Percentiles rank a stretch among this genome's conserved stretches.
phyloP scores from a whole-genome alignment of 2,113 vertebrate genomes.

The Gambusia affinis region DNA sequence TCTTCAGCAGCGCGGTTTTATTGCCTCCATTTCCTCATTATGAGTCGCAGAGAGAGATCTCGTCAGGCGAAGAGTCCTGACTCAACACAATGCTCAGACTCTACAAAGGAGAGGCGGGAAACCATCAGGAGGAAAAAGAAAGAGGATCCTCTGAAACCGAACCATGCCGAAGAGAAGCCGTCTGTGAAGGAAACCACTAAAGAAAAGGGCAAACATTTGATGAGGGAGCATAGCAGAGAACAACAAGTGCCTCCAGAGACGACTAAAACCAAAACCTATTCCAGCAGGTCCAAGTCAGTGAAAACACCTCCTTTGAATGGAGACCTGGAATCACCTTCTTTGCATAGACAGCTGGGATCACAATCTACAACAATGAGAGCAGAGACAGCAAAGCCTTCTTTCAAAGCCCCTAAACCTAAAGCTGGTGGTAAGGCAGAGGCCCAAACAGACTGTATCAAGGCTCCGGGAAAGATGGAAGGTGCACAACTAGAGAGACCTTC shows the following conservation, averaged over 20 bases:
- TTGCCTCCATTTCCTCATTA: constrained; percentile 19
- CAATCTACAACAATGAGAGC: neutral
- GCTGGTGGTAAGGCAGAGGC: neutral
- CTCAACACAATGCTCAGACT: neutral
- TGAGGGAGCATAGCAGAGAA: neutral
- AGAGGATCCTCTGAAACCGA: neutral
- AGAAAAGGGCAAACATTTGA: neutral
- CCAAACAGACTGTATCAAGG: neutral
- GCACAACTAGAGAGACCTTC: neutral
- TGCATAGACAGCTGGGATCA: neutral
- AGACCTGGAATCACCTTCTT: too few relatives aligned
- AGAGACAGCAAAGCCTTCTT: neutral
- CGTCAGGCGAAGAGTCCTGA: neutral
- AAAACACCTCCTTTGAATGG: neutral
- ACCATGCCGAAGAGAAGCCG: neutral
- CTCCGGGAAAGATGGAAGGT: neutral
- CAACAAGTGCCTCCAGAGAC: neutral
- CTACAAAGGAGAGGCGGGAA: neutral
- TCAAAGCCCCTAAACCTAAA: neutral
- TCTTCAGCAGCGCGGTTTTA: fast-evolving
- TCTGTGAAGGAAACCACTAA: neutral
- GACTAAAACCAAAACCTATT: neutral
- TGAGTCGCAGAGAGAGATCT: constrained; percentile 50
- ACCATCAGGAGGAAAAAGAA: neutral
- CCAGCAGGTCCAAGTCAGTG: neutral